These are phyloP conservation scores for Camelus dromedarius DNA, from an alignment of 2,113 vertebrate genomes.

Conservation along the genomic window DNA sequence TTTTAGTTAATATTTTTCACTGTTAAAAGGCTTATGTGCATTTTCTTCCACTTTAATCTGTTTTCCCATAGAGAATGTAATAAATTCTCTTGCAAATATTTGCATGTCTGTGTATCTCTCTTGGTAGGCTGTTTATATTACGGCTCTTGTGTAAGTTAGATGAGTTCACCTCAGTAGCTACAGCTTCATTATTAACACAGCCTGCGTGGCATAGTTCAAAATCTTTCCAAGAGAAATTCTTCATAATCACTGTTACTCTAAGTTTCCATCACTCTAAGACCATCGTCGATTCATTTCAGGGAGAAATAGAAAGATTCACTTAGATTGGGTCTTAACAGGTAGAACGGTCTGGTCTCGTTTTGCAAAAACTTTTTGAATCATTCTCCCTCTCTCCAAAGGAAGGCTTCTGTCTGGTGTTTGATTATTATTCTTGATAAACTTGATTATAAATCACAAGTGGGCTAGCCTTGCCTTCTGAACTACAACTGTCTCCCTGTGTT, in stretches of 20 bases:
- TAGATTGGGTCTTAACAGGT: neutral
- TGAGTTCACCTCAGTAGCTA: neutral
- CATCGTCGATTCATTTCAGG: neutral
- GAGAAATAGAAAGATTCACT: neutral
- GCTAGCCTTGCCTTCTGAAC: neutral
- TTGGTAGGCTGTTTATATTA: constrained; percentile 65
- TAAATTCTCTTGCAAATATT: constrained; percentile 72
- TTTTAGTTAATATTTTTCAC: constrained; percentile 71
- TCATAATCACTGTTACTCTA: neutral
- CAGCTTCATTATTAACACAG: constrained; percentile 20
- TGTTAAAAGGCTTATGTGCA: constrained; percentile 52
- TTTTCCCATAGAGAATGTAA: constrained; percentile 63
- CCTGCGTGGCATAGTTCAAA: neutral
- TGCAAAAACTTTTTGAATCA: neutral
- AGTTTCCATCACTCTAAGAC: neutral
- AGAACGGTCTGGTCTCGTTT: neutral
- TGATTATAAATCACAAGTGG: constrained; percentile 3
- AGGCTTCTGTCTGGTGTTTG: neutral
- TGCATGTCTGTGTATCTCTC: constrained; percentile 53
- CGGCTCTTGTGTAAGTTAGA: neutral
- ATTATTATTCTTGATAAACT: constrained; percentile 18
- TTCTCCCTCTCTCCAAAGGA: neutral
- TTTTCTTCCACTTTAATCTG: constrained; percentile 72
- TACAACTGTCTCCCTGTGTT: neutral
- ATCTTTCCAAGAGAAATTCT: neutral